phyloP scores from a whole-genome alignment of 2,888 invertebrate species.

The Conomelus anceps region DNA sequence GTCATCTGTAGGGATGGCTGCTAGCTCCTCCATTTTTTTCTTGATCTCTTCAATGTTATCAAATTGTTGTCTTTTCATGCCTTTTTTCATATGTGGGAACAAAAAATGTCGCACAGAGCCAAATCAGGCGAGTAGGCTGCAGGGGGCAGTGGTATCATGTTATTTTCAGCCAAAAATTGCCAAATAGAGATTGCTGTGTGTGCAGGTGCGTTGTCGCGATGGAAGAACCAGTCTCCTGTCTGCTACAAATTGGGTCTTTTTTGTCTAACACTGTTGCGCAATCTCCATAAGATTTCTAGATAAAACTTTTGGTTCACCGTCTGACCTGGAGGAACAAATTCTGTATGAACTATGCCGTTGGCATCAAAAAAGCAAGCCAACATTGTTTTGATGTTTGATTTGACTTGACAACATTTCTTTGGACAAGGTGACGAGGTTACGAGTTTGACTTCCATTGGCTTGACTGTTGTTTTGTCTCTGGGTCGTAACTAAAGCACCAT shows the following conservation, averaged over 20 bases:
- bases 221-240: neutral
- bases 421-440: too few species aligned
- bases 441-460: too few species aligned
- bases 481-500: too few species aligned
- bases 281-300: neutral
- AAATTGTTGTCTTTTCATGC: neutral
- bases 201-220: neutral
- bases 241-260: neutral
- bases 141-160: neutral
- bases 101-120: neutral
- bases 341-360: too few species aligned
- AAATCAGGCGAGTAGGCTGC: slow-evolving; percentile 12
- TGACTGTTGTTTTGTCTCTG: too few species aligned
- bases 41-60: neutral
- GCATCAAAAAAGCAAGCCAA: too few species aligned
- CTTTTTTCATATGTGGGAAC: neutral
- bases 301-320: too few species aligned
- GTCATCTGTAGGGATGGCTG: neutral
- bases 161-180: neutral
- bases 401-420: too few species aligned
- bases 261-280: neutral
- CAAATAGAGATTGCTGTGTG: neutral
- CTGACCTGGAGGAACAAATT: too few species aligned
- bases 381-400: too few species aligned
- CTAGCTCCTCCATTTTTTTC: neutral